Evolutionary conservation across 2,888 invertebrate species (phyloP), one percentile per base, ranked within the genome.

Genomic region (Eupithecia tripunctaria): DNA sequence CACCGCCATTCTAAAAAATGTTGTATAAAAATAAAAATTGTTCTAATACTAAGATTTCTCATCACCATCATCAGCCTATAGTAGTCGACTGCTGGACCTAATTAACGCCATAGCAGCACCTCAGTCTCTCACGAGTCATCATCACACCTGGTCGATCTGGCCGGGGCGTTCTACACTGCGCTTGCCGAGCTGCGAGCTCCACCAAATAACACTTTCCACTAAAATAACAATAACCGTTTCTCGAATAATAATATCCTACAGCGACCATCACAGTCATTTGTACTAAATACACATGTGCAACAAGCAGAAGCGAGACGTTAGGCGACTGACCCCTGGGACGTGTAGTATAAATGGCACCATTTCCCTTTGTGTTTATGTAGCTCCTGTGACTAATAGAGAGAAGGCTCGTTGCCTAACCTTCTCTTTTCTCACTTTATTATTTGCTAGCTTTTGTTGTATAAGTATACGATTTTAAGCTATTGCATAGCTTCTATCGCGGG

Each of bases 351-450:
- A 78, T 76, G 64, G 51, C 25, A 60, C 59, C 69, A 70, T 66
- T 75, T 68, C 71, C 72, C 69, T 76, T 47, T 63, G 73, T 68
- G 71, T 70, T 70, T 70, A 70, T 72, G 70, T 70, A 65, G 66
- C 67, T 73, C 65, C 68, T 59, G 73, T 70, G 69, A 71, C 73
- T 74, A 72, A 72, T 76, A 76, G 67, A 68, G 47, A 60, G 47
- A 64, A 15, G 51, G 15, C 38, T 36, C 36, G 36, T 36, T 66
- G 56, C 38, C 32, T 32, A 5, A 7, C 7, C 36, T 36, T 29
- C 27, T 65, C 38, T 69, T 36, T 18, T 67, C 65, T 64, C 32
- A 63, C 27, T 65, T 10, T 56, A 10, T 51, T 62, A 27, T 36
- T 56, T 47, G 27, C 56, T 68, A 25, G 12, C 6, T 27, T 41